phyloP scores from a whole-genome alignment of 2,888 invertebrate species.

The Netelia melanura region DNA sequence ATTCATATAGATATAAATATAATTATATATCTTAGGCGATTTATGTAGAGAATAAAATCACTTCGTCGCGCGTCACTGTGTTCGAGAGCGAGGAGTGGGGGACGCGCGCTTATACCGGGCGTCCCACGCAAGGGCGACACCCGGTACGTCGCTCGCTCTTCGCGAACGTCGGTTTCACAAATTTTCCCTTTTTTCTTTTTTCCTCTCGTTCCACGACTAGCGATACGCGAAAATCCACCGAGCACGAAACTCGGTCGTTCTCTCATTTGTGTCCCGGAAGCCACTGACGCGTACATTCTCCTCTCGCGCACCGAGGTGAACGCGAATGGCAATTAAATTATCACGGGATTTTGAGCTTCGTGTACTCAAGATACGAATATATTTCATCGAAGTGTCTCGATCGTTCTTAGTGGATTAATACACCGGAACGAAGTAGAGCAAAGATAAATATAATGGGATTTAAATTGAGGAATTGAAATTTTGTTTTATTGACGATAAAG shows the following conservation, averaged over 20 bases:
- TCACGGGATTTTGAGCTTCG: conserved; percentile 47
- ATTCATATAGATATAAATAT: background rate
- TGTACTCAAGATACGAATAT: conserved; percentile 46
- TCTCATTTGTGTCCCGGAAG: conserved; percentile 8
- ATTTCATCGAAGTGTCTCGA: conserved; percentile 34
- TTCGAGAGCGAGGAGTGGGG: too few species aligned
- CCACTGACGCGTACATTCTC: conserved; percentile 36
- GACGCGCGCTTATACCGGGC: too few species aligned
- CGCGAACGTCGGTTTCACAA: background rate
- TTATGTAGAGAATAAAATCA: too few species aligned
- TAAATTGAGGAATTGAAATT: background rate
- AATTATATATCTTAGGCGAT: background rate
- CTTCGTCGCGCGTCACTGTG: too few species aligned
- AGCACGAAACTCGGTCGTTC: background rate
- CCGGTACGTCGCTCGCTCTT: too few species aligned
- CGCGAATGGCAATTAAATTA: conserved; percentile 66
- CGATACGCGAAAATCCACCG: background rate
- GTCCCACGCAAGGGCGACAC: too few species aligned
- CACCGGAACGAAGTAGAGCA: conserved; percentile 10
- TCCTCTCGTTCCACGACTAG: conserved; percentile 10
- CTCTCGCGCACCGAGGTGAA: conserved; percentile 18
- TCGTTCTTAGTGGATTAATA: conserved; percentile 36
- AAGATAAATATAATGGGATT: conserved; percentile 7
- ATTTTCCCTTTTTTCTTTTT: conserved; percentile 18
- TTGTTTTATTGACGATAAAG: background rate